Evolutionary conservation across 2,797 vertebrate genomes (phyloP).

Genomic region (Pteropus rufus): DNA sequence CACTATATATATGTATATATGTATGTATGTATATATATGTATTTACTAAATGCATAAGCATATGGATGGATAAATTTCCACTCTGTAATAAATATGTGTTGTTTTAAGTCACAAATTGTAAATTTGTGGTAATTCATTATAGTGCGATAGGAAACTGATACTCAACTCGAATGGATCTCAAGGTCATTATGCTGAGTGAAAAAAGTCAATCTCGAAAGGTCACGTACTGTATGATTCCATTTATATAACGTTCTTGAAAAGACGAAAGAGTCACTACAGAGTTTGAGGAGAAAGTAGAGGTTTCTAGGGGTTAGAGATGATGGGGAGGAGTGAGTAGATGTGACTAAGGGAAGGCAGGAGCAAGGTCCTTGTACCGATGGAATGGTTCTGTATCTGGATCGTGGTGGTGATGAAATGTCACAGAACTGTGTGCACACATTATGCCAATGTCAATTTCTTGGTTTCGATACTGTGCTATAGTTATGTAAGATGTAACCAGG

Average conservation of each 20-base stretch:
- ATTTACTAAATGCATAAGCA: neutral
- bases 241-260: neutral
- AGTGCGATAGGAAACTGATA: neutral
- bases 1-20: no score
- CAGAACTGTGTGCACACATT: neutral
- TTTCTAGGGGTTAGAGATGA: neutral
- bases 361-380: neutral
- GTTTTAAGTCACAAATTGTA: neutral
- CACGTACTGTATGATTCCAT: neutral
- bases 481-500: neutral
- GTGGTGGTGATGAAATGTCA: neutral
- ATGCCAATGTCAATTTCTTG: neutral
- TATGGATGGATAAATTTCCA: no score
- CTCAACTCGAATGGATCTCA: neutral
- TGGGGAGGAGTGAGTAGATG: neutral
- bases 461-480: neutral
- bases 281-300: neutral
- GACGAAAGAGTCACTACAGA: neutral
- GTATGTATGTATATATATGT: neutral
- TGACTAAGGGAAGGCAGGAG: neutral
- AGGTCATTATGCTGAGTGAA: neutral
- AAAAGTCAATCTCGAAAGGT: neutral
- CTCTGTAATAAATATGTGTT: neutral
- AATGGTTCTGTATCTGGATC: neutral
- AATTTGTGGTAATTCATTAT: neutral